Conservation (phyloP, 2,797 vertebrate genomes). For the Iguana delicatissima region DNA sequence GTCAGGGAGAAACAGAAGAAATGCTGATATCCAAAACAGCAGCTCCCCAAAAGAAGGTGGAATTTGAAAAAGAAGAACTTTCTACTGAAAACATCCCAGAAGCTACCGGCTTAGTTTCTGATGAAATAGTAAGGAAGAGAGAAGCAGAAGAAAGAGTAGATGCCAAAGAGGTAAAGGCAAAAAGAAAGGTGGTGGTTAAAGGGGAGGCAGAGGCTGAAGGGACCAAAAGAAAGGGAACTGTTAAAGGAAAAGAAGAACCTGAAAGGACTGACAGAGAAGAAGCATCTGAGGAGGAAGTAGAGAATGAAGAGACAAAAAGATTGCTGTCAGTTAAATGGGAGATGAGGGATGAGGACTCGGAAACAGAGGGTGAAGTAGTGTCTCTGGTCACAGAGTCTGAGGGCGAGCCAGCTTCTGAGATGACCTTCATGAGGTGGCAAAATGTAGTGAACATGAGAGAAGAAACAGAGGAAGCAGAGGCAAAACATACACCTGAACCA, state of each 20-base stretch:
- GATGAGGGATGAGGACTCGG: not conserved
- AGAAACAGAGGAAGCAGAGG: not conserved
- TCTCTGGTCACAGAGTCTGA: not conserved
- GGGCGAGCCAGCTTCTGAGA: not conserved
- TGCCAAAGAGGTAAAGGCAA: not conserved
- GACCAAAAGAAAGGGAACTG: not conserved
- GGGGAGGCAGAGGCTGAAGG: not conserved
- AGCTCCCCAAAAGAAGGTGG: not conserved
- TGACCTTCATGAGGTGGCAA: not conserved
- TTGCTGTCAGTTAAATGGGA: not conserved
- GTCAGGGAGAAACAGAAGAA: not conserved
- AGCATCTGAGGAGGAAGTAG: not conserved
- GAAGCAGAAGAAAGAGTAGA: not conserved
- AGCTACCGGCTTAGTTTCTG: not conserved
- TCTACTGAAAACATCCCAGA: not conserved
- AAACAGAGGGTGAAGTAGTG: not conserved
- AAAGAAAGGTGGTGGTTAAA: not conserved
- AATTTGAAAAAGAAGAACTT: constrained; percentile 1
- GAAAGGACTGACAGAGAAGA: not conserved
- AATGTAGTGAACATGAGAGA: not conserved
- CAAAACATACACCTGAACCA: not conserved
- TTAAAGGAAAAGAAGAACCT: not conserved
- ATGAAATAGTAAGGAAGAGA: not conserved
- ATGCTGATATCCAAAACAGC: not conserved
- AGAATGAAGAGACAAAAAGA: not conserved